phyloP scores from a whole-genome alignment of 1,140 invertebrate species.

The Trachelipus rathkii region DNA sequence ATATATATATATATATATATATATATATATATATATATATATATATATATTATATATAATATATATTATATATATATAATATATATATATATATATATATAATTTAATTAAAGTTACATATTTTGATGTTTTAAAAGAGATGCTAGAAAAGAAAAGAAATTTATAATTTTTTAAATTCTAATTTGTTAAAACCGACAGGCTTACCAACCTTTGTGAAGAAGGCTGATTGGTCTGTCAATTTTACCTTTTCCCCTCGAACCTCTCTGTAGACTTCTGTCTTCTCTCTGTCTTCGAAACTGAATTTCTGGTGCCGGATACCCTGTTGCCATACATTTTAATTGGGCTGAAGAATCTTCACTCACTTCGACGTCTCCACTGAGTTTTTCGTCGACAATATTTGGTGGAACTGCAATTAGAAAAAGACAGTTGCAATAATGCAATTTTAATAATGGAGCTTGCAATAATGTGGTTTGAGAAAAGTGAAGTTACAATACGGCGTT shows the following conservation, averaged over 20 bases:
- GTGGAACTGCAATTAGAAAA: constrained; percentile 31
- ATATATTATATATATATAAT: constrained; percentile 16
- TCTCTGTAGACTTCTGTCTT: not conserved
- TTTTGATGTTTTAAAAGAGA: no score
- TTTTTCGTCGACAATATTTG: constrained; percentile 43
- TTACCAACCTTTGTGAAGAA: no score
- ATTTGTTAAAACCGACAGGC: no score
- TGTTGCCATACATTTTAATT: constrained; percentile 32
- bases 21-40: constrained; percentile 2
- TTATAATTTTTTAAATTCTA: no score
- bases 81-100: constrained; percentile 8
- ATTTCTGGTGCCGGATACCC: constrained; percentile 40
- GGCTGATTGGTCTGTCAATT: not conserved
- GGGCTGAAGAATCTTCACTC: constrained; percentile 34
- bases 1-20: constrained; percentile 2
- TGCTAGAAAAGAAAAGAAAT: no score
- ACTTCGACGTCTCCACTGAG: constrained; percentile 41
- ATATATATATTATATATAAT: constrained; percentile 16
- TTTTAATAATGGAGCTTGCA: no score
- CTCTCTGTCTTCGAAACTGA: constrained; percentile 33
- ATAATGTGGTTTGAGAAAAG: no score
- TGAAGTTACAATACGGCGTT: no score
- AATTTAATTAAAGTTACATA: no score
- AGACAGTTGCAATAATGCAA: no score
- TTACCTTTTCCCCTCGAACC: constrained; percentile 19